phyloP scores from a whole-genome alignment of 2,888 invertebrate species.

The Sthenelais limicola region DNA sequence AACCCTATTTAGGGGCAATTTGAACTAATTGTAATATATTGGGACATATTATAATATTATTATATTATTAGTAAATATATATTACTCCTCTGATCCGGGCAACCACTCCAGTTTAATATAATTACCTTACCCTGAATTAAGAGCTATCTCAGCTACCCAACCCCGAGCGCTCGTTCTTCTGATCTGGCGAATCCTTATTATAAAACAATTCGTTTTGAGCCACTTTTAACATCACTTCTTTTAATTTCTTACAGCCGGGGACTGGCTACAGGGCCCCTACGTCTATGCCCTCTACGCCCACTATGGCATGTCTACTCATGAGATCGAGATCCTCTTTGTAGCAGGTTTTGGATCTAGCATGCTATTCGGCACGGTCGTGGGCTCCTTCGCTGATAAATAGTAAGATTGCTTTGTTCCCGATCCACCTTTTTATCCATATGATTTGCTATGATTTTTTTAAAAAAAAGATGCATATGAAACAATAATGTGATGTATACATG shows the following conservation, averaged over 20 bases:
- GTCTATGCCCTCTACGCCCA: constrained; percentile 75
- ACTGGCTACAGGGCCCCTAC: constrained; percentile 76
- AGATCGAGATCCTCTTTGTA: constrained; percentile 74
- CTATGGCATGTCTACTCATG: constrained; percentile 73
- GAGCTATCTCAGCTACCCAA: background rate
- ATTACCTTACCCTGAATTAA: too few relatives aligned
- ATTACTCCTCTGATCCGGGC: too few relatives aligned
- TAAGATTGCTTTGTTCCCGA: too few relatives aligned
- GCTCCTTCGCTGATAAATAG: constrained; percentile 75
- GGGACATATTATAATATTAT: too few relatives aligned
- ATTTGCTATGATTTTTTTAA: too few relatives aligned
- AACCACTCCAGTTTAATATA: too few relatives aligned
- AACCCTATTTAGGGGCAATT: too few relatives aligned
- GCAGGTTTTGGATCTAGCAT: constrained; percentile 75
- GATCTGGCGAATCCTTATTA: background rate
- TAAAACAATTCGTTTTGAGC: background rate
- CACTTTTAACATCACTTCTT: background rate
- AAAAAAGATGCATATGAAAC: too few relatives aligned
- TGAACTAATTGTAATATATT: too few relatives aligned
- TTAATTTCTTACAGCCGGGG: constrained; percentile 71
- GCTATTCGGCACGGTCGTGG: constrained; percentile 74
- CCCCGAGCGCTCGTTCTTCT: background rate
- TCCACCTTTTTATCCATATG: too few relatives aligned
- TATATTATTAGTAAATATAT: too few relatives aligned
- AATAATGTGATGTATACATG: too few relatives aligned